These are phyloP conservation scores for Zapus hudsonius DNA, from an alignment of 2,113 vertebrate species.

Conservation along the genomic window DNA sequence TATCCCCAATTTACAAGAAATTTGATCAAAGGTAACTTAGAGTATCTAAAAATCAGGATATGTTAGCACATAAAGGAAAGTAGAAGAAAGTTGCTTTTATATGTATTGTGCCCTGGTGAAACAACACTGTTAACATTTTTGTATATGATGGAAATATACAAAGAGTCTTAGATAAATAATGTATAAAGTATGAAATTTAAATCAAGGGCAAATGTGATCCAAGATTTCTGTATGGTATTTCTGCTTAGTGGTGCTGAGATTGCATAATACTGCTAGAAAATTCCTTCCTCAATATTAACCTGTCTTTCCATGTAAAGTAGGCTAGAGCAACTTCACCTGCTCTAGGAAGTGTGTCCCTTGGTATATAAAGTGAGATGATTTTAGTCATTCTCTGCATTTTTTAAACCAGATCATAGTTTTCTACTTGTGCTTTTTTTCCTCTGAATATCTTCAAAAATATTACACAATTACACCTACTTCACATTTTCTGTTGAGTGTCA, in stretches of 20 bases:
- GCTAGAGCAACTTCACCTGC: fast-evolving
- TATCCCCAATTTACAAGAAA: not conserved
- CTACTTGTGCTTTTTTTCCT: not conserved
- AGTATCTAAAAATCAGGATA: not conserved
- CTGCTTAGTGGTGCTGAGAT: not conserved
- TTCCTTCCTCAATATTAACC: not conserved
- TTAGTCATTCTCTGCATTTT: not conserved
- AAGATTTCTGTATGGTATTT: not conserved
- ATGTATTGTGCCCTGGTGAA: not conserved
- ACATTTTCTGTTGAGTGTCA: not conserved
- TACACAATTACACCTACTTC: not conserved
- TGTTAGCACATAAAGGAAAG: not conserved
- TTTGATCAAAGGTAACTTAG: not conserved
- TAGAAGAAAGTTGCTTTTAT: not conserved
- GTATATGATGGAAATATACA: not conserved
- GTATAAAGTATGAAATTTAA: not conserved
- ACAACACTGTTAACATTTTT: not conserved
- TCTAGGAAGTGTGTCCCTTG: not conserved
- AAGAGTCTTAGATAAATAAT: not conserved
- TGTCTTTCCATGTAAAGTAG: not conserved
- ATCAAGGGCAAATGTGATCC: not conserved
- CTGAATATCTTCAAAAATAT: not conserved
- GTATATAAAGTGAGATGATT: not conserved
- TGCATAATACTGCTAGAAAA: not conserved
- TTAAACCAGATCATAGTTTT: fast-evolving